A percentile compares a stretch with the other conserved stretches of the same genome.
Evolutionary conservation across 2,113 vertebrate genomes (phyloP).

Genomic region (Hypanus sabinus): DNA sequence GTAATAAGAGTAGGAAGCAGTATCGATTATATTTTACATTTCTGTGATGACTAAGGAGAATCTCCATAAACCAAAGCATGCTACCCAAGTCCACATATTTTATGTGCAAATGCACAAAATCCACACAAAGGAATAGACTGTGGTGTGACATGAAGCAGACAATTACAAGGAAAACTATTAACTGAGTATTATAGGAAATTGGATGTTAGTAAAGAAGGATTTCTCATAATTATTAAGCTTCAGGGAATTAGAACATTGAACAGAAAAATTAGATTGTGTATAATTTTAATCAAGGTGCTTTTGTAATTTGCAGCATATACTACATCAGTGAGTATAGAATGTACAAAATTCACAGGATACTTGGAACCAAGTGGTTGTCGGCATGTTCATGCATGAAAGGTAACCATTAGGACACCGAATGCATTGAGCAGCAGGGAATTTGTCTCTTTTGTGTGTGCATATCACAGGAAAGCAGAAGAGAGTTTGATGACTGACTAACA

Average conservation of each 20-base stretch:
- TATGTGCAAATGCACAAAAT: background rate
- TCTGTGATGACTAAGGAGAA: background rate
- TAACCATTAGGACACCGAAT: background rate
- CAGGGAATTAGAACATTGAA: background rate
- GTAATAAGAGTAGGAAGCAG: background rate
- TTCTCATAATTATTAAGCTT: background rate
- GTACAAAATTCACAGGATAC: background rate
- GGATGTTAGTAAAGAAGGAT: background rate
- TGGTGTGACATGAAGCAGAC: background rate
- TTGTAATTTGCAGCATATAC: conserved; percentile 14
- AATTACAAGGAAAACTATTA: background rate
- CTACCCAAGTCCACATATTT: background rate
- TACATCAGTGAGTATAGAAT: conserved; percentile 2
- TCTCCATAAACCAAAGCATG: background rate
- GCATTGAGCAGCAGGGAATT: background rate
- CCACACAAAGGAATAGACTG: background rate
- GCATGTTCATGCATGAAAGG: background rate
- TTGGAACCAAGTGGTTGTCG: background rate
- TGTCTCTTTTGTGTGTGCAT: background rate
- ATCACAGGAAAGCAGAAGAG: background rate
- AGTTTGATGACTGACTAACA: background rate
- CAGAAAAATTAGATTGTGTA: conserved; percentile 5
- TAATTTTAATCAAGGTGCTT: background rate
- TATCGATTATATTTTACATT: background rate
- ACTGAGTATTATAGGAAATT: conserved; percentile 13